These are phyloP conservation scores for Apotomis capreana DNA, from an alignment of 2,888 invertebrate species.

Conservation along the genomic window DNA sequence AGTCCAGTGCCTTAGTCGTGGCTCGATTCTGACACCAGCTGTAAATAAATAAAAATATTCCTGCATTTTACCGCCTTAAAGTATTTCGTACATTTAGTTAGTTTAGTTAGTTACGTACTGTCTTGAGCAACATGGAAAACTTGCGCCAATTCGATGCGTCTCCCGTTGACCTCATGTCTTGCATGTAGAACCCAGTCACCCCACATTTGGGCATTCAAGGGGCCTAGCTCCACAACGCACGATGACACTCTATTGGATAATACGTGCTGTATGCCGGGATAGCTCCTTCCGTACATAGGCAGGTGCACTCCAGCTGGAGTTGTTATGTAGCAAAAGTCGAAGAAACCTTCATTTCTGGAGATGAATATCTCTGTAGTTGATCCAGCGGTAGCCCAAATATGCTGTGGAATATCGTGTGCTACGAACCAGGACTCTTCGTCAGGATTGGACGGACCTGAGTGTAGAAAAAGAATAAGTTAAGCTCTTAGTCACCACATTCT, in stretches of 20 bases:
- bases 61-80: too few relatives aligned
- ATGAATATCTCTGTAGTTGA: constrained; percentile 22
- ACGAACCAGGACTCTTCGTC: constrained; percentile 37
- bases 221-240: constrained; percentile 31
- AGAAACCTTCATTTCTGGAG: constrained; percentile 29
- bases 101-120: constrained; percentile 14
- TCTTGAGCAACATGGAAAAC: constrained; percentile 27
- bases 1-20: constrained; percentile 29
- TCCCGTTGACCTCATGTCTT: constrained; percentile 24
- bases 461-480: background rate
- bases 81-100: too few relatives aligned
- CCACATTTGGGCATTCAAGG: constrained; percentile 32
- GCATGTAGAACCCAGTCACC: constrained; percentile 34
- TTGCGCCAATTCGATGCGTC: constrained; percentile 24
- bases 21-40: constrained; percentile 25
- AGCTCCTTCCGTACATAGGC: constrained; percentile 36
- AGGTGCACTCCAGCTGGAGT: constrained; percentile 29
- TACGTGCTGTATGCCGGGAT: constrained; percentile 35
- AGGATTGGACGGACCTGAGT: constrained; percentile 33
- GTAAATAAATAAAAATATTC: background rate
- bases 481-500: too few relatives aligned
- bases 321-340: constrained; percentile 34
- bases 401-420: constrained; percentile 15
- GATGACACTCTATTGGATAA: constrained; percentile 33
- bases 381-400: constrained; percentile 15